Percentiles rank a stretch among this genome's conserved stretches.
phyloP scores from a whole-genome alignment of 1,140 invertebrate genomes.

The Danaus melanippus region DNA sequence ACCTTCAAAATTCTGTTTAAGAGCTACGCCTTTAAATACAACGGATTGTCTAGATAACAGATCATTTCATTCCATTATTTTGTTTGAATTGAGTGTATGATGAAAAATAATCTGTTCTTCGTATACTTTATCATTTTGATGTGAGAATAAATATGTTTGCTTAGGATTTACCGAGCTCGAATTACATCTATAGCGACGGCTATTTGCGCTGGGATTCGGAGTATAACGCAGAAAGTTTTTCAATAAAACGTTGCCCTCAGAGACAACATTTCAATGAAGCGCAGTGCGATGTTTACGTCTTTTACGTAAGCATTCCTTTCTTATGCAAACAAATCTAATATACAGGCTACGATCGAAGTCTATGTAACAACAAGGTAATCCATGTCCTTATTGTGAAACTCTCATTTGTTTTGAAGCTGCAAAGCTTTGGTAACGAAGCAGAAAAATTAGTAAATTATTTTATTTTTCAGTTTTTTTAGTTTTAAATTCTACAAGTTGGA shows the following conservation, averaged over 20 bases:
- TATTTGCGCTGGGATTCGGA: constrained; percentile 28
- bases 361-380: constrained; percentile 13
- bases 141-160: constrained; percentile 10
- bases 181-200: constrained; percentile 16
- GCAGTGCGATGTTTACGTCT: constrained; percentile 49
- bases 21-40: constrained; percentile 21
- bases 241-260: constrained; percentile 60
- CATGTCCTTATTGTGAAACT: too few species aligned
- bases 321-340: constrained; percentile 48
- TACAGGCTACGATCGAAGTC: constrained; percentile 40
- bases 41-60: constrained; percentile 21
- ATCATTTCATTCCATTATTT: constrained; percentile 11
- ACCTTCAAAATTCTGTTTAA: constrained; percentile 43
- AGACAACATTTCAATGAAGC: constrained; percentile 62
- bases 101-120: background rate
- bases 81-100: background rate
- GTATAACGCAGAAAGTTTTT: constrained; percentile 55
- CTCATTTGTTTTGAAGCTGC: too few species aligned
- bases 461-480: too few species aligned
- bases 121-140: constrained; percentile 4
- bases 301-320: constrained; percentile 25
- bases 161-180: constrained; percentile 13
- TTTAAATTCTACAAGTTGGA: too few species aligned
- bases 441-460: too few species aligned
- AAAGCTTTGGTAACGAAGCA: too few species aligned